These are phyloP conservation scores for Gila robusta DNA, from an alignment of 2,797 vertebrate genomes.

Conservation along the genomic window DNA sequence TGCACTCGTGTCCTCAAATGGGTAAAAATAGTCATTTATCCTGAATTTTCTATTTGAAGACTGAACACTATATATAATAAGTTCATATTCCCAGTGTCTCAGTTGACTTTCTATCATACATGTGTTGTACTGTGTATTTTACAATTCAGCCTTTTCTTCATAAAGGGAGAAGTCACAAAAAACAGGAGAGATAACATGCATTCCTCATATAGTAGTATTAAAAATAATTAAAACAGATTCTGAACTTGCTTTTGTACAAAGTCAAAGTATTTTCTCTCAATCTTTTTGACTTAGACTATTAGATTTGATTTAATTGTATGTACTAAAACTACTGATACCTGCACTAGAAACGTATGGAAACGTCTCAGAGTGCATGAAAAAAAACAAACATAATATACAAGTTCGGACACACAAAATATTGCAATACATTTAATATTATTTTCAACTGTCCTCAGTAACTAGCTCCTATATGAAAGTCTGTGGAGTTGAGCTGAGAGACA, in stretches of 20 bases:
- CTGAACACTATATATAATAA: slow-evolving; percentile 41
- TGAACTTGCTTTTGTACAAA: background rate
- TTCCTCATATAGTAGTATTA: background rate
- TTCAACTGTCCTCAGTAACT: background rate
- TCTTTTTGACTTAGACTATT: background rate
- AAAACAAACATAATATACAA: background rate
- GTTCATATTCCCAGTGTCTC: background rate
- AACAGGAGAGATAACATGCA: slow-evolving; percentile 20
- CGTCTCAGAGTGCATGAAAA: background rate
- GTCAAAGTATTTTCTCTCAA: background rate
- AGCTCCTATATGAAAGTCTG: background rate
- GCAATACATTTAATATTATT: slow-evolving; percentile 13
- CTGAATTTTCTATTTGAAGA: slow-evolving; percentile 1
- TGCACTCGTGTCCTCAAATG: slow-evolving; percentile 14
- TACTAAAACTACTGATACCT: slow-evolving; percentile 12
- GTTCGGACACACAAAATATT: background rate
- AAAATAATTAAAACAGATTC: background rate
- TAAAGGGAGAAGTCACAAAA: slow-evolving; percentile 7
- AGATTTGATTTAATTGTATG: background rate
- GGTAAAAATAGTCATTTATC: slow-evolving; percentile 21
- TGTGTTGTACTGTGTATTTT: background rate
- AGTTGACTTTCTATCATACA: background rate
- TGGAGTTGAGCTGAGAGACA: slow-evolving; percentile 7
- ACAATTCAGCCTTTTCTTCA: slow-evolving; percentile 8
- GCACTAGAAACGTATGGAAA: background rate